Conservation (phyloP, 1,140 invertebrate species). For the Trichonephila inaurata region DNA sequence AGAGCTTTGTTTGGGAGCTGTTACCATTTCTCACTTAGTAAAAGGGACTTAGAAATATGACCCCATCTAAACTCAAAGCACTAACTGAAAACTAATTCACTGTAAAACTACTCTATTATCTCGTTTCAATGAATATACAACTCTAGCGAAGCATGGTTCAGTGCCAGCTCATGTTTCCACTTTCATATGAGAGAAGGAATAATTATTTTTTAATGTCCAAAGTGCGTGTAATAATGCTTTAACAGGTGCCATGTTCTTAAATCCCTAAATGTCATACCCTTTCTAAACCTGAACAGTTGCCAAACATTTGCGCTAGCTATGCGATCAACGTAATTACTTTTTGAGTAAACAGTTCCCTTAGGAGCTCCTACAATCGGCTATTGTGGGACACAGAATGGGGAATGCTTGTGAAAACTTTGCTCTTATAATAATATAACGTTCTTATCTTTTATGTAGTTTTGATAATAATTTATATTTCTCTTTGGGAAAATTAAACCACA, state of each 20-base stretch:
- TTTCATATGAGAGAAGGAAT: not conserved
- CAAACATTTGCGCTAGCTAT: constrained; percentile 3
- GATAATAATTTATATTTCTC: not conserved
- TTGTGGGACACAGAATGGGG: not conserved
- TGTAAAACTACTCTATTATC: not conserved
- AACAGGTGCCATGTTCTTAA: constrained; percentile 31
- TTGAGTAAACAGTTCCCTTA: constrained; percentile 10
- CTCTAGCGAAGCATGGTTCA: not conserved
- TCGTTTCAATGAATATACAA: not conserved
- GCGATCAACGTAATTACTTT: constrained; percentile 6
- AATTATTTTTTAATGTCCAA: constrained; percentile 39
- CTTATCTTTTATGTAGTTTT: not conserved
- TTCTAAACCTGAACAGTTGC: not conserved
- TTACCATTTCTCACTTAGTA: not conserved
- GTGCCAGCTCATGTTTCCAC: not conserved
- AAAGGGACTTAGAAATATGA: not conserved
- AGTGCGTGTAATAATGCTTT: constrained; percentile 19
- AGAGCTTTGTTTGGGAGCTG: no score
- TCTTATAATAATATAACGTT: not conserved
- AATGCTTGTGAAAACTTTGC: constrained; percentile 3
- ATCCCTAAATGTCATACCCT: constrained; percentile 7
- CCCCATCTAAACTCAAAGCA: not conserved
- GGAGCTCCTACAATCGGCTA: not conserved
- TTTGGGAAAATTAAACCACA: not conserved
- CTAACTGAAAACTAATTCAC: not conserved